Conservation (phyloP, 2,113 vertebrate genomes). For the Calyptommatus sinebrachiatus region DNA sequence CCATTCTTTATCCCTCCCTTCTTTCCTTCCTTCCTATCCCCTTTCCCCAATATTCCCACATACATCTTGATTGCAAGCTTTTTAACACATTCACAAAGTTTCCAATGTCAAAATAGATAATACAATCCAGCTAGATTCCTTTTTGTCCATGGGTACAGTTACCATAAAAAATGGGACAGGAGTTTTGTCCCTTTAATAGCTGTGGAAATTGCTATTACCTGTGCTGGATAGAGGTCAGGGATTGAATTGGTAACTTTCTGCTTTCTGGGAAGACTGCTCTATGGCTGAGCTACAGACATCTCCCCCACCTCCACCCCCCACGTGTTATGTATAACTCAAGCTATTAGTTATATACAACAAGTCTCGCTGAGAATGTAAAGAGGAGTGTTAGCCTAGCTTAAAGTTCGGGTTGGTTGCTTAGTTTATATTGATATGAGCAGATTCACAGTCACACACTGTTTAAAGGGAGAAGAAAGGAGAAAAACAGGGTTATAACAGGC, state of each 20-base stretch:
- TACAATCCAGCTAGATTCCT: constrained; percentile 20
- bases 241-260: too few species aligned
- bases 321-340: too few species aligned
- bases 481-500: not conserved
- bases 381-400: not conserved
- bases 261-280: too few species aligned
- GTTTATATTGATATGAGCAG: not conserved
- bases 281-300: too few species aligned
- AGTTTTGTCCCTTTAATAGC: too few species aligned
- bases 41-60: constrained; percentile 48
- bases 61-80: constrained; percentile 34
- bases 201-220: too few species aligned
- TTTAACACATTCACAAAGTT: constrained; percentile 22
- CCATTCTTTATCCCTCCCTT: constrained; percentile 24
- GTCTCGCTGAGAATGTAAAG: not conserved
- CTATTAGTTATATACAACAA: not conserved
- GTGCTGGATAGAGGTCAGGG: too few species aligned
- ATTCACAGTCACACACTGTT: not conserved
- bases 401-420: not conserved
- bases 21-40: constrained; percentile 25
- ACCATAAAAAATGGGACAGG: too few species aligned
- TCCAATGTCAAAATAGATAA: constrained; percentile 24
- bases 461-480: not conserved
- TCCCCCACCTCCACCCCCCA: too few species aligned
- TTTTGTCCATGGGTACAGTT: not conserved